Percentiles rank a stretch among this genome's conserved stretches.
Conservation (phyloP, 1,140 invertebrate genomes). For the Diuraphis noxia region DNA sequence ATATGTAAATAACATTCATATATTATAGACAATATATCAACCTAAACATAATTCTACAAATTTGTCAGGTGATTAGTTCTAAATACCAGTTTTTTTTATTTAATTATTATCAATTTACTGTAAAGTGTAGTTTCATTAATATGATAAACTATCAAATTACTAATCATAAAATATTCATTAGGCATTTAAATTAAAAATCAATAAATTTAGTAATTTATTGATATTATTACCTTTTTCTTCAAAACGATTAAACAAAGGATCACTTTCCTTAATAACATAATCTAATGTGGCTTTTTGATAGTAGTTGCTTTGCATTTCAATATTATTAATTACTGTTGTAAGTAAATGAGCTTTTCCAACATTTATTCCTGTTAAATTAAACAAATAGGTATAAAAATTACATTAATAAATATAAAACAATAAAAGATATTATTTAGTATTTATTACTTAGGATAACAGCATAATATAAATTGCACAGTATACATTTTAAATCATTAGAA, state of each 20-base stretch:
- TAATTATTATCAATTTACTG: neutral
- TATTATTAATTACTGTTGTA: constrained; percentile 86
- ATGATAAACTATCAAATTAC: neutral
- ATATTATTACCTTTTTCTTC: constrained; percentile 56
- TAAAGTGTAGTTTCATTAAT: neutral
- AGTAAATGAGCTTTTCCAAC: constrained; percentile 85
- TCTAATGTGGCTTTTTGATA: constrained; percentile 81
- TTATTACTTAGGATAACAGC: neutral
- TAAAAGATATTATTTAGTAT: neutral
- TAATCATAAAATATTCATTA: neutral
- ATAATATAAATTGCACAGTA: neutral
- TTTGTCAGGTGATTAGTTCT: neutral
- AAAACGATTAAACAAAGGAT: constrained; percentile 62
- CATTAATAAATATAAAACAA: neutral
- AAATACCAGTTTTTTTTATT: neutral
- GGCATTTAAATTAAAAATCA: neutral
- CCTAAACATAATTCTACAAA: too few species aligned
- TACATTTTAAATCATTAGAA: neutral
- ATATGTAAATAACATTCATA: too few species aligned
- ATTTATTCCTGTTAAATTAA: constrained; percentile 66
- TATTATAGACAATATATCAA: too few species aligned
- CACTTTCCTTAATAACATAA: constrained; percentile 70
- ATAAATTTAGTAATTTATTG: neutral
- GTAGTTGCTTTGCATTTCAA: constrained; percentile 79
- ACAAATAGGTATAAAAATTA: neutral